These are phyloP conservation scores for Eptesicus fuscus DNA, from an alignment of 2,113 vertebrate species.

Conservation along the genomic window DNA sequence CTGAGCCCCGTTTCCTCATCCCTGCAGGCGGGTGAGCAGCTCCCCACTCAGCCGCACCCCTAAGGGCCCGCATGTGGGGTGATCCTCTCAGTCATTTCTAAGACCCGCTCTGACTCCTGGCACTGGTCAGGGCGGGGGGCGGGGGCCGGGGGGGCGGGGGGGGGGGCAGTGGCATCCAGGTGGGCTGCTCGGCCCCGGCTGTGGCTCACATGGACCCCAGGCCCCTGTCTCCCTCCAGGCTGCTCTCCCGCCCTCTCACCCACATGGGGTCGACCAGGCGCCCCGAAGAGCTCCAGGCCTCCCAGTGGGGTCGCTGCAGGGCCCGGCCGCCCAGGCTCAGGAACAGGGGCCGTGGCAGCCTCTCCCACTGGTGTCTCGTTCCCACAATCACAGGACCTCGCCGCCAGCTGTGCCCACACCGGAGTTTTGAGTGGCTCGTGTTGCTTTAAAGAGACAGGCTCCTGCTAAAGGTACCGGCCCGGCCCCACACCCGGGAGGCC, in stretches of 20 bases:
- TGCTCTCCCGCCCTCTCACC: neutral
- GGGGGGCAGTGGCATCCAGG: neutral
- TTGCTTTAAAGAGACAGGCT: no score
- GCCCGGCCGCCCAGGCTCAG: neutral
- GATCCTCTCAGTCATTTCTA: neutral
- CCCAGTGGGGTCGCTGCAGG: neutral
- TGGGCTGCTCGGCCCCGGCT: neutral
- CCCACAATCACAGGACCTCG: fast-evolving
- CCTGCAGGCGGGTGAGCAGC: neutral
- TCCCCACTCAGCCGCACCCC: neutral
- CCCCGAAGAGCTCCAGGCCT: no score
- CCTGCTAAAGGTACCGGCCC: fast-evolving
- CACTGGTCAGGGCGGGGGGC: neutral
- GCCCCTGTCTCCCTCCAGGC: neutral
- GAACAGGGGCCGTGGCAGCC: fast-evolving
- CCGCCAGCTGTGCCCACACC: fast-evolving
- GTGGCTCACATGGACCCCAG: fast-evolving
- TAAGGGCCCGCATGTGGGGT: fast-evolving
- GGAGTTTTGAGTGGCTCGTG: neutral
- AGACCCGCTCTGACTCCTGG: neutral
- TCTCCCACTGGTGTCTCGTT: neutral
- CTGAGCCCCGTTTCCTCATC: neutral
- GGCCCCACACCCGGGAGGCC: fast-evolving
- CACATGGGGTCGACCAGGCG: neutral
- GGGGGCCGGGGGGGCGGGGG: neutral